Evolutionary conservation across 2,797 vertebrate species (phyloP).

Genomic region (Poecilia gillii): DNA sequence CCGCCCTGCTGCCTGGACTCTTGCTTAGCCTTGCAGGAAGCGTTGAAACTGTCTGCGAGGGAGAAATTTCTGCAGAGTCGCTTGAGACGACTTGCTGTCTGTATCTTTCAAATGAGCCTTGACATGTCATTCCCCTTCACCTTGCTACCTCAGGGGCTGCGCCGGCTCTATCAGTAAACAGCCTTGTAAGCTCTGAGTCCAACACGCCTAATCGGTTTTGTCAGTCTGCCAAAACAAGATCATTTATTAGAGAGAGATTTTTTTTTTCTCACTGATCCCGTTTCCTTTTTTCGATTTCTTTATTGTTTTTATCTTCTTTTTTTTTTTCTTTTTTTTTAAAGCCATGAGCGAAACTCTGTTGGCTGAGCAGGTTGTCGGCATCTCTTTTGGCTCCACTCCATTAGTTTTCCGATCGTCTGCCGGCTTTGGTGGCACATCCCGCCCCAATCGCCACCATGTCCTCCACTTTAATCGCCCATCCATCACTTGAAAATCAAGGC

Average conservation of each 20-base stretch:
- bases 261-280: not conserved
- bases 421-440: constrained; percentile 13
- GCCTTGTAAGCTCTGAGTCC: constrained; percentile 47
- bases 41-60: constrained; percentile 48
- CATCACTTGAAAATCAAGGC: constrained; percentile 66
- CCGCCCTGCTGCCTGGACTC: constrained; percentile 17
- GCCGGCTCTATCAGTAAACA: constrained; percentile 58
- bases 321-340: not conserved
- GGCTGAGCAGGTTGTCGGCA: constrained; percentile 51
- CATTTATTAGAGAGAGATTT: not conserved
- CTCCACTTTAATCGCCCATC: constrained; percentile 51
- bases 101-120: constrained; percentile 60
- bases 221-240: constrained; percentile 10
- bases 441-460: constrained; percentile 19
- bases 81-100: constrained; percentile 47
- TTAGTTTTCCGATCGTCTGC: constrained; percentile 62
- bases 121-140: constrained; percentile 73
- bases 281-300: not conserved
- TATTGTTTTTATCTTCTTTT: not conserved
- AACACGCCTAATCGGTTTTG: constrained; percentile 29
- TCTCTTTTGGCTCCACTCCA: constrained; percentile 57
- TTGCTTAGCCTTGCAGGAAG: constrained; percentile 36
- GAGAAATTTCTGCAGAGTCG: constrained; percentile 48
- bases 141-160: constrained; percentile 51
- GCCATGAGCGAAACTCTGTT: constrained; percentile 26